phyloP scores from a whole-genome alignment of 2,113 vertebrate species.

The Pseudopodoces humilis region DNA sequence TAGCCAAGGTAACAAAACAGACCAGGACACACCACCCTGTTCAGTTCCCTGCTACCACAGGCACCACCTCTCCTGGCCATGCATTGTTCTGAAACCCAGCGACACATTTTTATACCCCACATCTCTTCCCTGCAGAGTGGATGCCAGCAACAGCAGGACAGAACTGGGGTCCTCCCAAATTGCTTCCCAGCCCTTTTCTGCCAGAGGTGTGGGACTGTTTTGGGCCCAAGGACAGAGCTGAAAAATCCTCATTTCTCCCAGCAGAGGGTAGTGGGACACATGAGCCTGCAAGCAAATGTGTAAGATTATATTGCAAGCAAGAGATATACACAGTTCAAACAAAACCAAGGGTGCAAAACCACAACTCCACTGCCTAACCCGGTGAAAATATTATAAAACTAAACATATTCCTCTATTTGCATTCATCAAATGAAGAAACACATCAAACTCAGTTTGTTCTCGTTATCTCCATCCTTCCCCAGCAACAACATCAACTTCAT shows the following conservation, averaged over 20 bases:
- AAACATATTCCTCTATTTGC: background rate
- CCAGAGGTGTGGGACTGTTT: background rate
- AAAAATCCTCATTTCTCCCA: constrained; percentile 19
- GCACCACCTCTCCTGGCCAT: rapidly evolving
- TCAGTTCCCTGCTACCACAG: background rate
- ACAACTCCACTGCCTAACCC: background rate
- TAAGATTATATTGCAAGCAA: background rate
- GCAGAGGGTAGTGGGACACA: constrained; percentile 32
- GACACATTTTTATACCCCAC: background rate
- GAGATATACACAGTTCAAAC: background rate
- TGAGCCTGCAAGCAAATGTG: background rate
- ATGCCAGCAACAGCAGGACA: background rate
- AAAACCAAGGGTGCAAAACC: background rate
- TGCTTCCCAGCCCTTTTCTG: background rate
- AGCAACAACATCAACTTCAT: background rate
- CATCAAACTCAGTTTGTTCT: background rate
- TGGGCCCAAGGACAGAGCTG: background rate
- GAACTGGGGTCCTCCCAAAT: background rate
- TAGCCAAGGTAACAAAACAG: background rate
- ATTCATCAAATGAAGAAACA: background rate
- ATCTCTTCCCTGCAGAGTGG: background rate
- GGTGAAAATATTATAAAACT: background rate
- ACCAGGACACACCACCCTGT: background rate
- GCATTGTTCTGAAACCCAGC: background rate
- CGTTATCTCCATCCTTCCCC: background rate